Conservation (phyloP, 2,797 vertebrate species). For the Eutrigla gurnardus region DNA sequence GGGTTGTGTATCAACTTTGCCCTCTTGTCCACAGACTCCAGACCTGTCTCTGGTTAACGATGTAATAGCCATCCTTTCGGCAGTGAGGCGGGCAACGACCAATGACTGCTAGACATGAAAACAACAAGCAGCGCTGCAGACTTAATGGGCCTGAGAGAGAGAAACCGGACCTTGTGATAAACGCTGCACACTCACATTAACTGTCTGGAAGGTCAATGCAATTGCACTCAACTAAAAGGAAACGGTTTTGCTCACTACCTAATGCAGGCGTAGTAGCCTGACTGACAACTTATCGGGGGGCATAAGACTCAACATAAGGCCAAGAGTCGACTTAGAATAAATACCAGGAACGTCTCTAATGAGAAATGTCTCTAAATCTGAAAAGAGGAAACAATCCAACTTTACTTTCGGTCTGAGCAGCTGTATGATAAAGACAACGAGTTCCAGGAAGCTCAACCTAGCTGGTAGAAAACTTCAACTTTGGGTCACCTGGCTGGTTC, state of each 20-base stretch:
- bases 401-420: neutral
- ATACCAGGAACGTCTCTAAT: neutral
- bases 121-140: conserved; percentile 56
- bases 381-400: neutral
- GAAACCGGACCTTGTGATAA: conserved; percentile 50
- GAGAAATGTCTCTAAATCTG: neutral
- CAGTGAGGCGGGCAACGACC: conserved; percentile 39
- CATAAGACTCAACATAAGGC: neutral
- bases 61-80: conserved; percentile 45
- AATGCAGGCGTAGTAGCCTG: conserved; percentile 19
- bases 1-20: neutral
- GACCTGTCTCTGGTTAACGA: conserved; percentile 44
- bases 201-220: conserved; percentile 35
- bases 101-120: conserved; percentile 60
- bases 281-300: neutral
- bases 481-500: neutral
- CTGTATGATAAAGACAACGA: neutral
- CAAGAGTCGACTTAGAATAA: neutral
- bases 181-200: conserved; percentile 61
- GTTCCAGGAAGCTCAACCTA: neutral
- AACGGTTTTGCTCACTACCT: conserved; percentile 22
- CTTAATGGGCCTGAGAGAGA: conserved; percentile 71
- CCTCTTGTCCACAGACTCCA: conserved; percentile 11
- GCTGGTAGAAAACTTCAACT: neutral
- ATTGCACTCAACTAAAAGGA: conserved; percentile 53